Conservation (phyloP, 2,888 invertebrate species). For the Scaptomyza cyrtandrae region DNA sequence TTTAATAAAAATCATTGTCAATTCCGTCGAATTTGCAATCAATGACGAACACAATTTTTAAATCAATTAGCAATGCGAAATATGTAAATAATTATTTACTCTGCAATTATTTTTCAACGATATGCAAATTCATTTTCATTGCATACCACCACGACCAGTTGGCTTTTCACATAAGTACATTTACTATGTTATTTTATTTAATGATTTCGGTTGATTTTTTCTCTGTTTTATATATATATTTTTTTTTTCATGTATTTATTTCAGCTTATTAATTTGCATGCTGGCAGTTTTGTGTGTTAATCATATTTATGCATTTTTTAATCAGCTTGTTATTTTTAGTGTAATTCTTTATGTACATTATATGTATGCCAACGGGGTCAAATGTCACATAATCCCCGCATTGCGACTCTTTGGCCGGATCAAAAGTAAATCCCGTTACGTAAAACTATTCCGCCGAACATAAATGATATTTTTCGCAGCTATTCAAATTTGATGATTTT, state of each 20-base stretch:
- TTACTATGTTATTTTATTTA: conserved; percentile 15
- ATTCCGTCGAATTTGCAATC: conserved; percentile 9
- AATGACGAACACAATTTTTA: conserved; percentile 22
- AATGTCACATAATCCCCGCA: conserved; percentile 32
- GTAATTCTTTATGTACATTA: conserved; percentile 61
- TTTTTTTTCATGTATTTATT: conserved; percentile 7
- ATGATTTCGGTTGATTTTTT: not conserved
- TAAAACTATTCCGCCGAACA: conserved; percentile 29
- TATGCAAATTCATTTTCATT: conserved; percentile 54
- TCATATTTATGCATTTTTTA: conserved; percentile 55
- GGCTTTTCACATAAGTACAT: conserved; percentile 17
- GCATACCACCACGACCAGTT: not conserved
- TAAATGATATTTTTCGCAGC: conserved; percentile 52
- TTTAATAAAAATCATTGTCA: conserved; percentile 33
- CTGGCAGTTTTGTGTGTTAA: conserved; percentile 42
- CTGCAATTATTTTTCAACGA: conserved; percentile 36
- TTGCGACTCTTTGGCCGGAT: conserved; percentile 20
- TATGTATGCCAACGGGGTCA: conserved; percentile 28
- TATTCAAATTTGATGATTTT: conserved; percentile 27
- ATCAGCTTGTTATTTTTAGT: conserved; percentile 59
- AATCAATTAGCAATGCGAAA: conserved; percentile 43
- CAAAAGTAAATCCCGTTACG: conserved; percentile 47
- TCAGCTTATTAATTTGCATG: conserved; percentile 34
- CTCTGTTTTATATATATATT: not conserved
- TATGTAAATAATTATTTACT: conserved; percentile 41